phyloP scores from a whole-genome alignment of 2,888 invertebrate species.

The Drosophila niveifrons region DNA sequence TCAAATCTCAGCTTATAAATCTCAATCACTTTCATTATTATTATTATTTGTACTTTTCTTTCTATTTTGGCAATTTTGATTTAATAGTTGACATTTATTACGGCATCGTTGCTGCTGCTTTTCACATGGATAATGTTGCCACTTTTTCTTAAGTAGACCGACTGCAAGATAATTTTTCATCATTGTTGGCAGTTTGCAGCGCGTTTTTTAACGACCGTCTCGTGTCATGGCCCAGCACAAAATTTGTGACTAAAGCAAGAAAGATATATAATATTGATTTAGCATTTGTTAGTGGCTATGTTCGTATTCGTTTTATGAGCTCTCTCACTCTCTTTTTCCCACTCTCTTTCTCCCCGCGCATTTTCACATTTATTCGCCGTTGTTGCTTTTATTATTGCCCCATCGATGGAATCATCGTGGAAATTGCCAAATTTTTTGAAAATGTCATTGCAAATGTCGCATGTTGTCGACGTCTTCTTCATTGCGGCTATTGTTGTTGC shows the following conservation, averaged over 20 bases:
- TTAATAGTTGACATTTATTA: constrained; percentile 40
- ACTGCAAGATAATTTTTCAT: constrained; percentile 38
- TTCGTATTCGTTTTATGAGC: background rate
- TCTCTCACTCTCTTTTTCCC: background rate
- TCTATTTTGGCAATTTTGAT: constrained; percentile 17
- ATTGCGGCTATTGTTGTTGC: constrained; percentile 8
- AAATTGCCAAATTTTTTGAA: constrained; percentile 70
- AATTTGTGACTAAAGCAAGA: constrained; percentile 28
- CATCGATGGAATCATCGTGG: constrained; percentile 47
- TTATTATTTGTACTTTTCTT: background rate
- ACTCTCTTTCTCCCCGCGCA: background rate
- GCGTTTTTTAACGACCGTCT: constrained; percentile 23
- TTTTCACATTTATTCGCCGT: constrained; percentile 7
- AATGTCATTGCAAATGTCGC: constrained; percentile 78
- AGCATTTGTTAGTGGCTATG: constrained; percentile 55
- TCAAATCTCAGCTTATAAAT: constrained; percentile 12
- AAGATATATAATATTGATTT: constrained; percentile 56
- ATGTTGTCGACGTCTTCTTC: constrained; percentile 23
- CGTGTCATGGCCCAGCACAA: constrained; percentile 31
- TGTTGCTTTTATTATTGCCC: constrained; percentile 29
- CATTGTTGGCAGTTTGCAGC: constrained; percentile 29
- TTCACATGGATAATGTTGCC: background rate
- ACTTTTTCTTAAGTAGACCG: background rate
- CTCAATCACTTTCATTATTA: background rate
- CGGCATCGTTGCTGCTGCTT: background rate